Evolutionary conservation across 2,888 invertebrate genomes (phyloP).

Genomic region (Andrena dorsata): DNA sequence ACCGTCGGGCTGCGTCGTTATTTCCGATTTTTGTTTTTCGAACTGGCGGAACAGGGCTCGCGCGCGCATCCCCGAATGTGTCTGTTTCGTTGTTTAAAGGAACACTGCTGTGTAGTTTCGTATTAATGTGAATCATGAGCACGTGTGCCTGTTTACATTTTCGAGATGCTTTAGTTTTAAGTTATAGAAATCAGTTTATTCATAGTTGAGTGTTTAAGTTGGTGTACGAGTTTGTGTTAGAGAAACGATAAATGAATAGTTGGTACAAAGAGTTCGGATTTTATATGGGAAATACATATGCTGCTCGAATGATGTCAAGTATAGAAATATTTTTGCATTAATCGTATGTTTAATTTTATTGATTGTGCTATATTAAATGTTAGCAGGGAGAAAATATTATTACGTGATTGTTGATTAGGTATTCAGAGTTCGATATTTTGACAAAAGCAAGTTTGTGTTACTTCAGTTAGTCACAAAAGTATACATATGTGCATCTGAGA

Average conservation of each 20-base stretch:
- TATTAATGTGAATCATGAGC: background rate
- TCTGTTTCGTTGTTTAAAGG: background rate
- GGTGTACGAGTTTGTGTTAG: background rate
- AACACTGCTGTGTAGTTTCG: background rate
- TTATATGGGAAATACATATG: too few species aligned
- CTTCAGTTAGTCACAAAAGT: too few species aligned
- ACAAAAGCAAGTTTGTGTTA: too few species aligned
- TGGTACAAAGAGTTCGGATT: too few species aligned
- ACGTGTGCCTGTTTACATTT: background rate
- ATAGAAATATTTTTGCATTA: too few species aligned
- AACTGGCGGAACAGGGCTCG: background rate
- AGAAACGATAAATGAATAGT: background rate
- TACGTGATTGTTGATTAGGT: too few species aligned
- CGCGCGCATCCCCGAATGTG: background rate
- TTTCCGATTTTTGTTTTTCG: constrained; percentile 43
- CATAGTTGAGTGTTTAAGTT: background rate
- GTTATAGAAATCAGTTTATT: background rate
- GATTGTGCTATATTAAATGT: too few species aligned
- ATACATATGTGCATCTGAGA: too few species aligned
- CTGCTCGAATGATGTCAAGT: too few species aligned
- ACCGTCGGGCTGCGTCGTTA: constrained; percentile 49
- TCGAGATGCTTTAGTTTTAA: background rate
- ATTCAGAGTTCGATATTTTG: too few species aligned
- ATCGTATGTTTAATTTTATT: too few species aligned
- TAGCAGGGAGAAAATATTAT: too few species aligned